Conservation (phyloP, 2,888 invertebrate genomes). For the Sphaeridia pumilis region DNA sequence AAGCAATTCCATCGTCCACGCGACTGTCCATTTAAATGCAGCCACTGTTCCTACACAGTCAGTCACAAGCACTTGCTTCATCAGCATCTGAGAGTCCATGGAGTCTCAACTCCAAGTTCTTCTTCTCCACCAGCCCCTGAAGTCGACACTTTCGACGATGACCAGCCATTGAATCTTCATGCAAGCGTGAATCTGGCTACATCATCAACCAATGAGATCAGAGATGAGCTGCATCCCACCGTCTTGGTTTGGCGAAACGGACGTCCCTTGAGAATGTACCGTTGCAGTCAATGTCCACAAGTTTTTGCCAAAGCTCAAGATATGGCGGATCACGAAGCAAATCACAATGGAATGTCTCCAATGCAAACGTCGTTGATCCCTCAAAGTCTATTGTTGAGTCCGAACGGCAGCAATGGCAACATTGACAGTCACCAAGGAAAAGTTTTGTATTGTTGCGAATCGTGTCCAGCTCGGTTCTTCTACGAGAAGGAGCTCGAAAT, state of each 20-base stretch:
- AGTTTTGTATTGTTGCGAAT: constrained; percentile 55
- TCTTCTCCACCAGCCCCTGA: not conserved
- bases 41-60: constrained; percentile 48
- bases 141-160: constrained; percentile 1
- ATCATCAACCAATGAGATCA: too few species aligned
- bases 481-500: constrained; percentile 59
- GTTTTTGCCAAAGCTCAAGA: constrained; percentile 67
- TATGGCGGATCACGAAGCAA: constrained; percentile 62
- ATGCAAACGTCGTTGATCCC: constrained; percentile 11
- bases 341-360: constrained; percentile 6
- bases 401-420: constrained; percentile 1
- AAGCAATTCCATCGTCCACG: constrained; percentile 66
- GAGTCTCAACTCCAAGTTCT: constrained; percentile 40
- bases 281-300: constrained; percentile 73
- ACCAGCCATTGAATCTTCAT: constrained; percentile 14
- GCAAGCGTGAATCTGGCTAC: not conserved
- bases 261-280: constrained; percentile 66
- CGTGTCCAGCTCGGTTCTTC: constrained; percentile 73
- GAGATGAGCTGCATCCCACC: constrained; percentile 11
- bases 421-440: too few species aligned
- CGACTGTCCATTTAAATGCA: constrained; percentile 66
- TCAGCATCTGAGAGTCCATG: constrained; percentile 68
- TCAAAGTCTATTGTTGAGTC: constrained; percentile 14
- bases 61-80: constrained; percentile 55
- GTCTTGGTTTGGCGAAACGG: constrained; percentile 65